Percentiles rank a stretch among this genome's conserved stretches.
Conservation (phyloP, 2,113 vertebrate genomes). For the Rhinoderma darwinii region DNA sequence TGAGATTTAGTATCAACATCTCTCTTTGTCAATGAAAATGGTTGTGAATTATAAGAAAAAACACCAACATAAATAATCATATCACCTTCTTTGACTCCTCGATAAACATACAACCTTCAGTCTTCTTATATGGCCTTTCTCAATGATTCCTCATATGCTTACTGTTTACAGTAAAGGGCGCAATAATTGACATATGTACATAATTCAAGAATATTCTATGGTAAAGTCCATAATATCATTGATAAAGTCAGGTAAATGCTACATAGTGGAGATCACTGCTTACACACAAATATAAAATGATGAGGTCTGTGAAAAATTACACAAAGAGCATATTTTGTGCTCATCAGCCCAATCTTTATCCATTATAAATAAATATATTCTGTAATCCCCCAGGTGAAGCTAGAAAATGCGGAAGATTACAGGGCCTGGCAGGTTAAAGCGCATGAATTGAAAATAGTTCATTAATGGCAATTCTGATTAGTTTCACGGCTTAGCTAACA, state of each 20-base stretch:
- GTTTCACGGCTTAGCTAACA: conserved; percentile 63
- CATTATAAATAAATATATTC: conserved; percentile 14
- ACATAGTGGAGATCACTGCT: not conserved
- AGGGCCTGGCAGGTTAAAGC: conserved; percentile 63
- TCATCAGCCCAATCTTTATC: conserved; percentile 30
- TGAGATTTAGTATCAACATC: not conserved
- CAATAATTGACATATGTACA: not conserved
- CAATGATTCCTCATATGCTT: not conserved
- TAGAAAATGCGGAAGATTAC: conserved; percentile 57
- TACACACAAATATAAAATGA: not conserved
- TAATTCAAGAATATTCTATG: not conserved
- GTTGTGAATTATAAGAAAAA: not conserved
- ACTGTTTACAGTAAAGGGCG: not conserved
- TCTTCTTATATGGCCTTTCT: not conserved
- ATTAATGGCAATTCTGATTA: conserved; percentile 69
- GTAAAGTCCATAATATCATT: not conserved
- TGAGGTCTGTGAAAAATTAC: not conserved
- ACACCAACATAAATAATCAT: not conserved
- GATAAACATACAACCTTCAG: not conserved
- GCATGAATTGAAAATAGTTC: conserved; percentile 64
- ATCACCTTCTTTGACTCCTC: not conserved
- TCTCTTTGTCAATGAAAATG: not conserved
- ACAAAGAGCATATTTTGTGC: conserved; percentile 28
- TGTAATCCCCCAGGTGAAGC: conserved; percentile 28
- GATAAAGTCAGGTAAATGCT: not conserved